These are phyloP conservation scores for Sebastolobus alascanus DNA, from an alignment of 2,797 vertebrate species.

Conservation along the genomic window DNA sequence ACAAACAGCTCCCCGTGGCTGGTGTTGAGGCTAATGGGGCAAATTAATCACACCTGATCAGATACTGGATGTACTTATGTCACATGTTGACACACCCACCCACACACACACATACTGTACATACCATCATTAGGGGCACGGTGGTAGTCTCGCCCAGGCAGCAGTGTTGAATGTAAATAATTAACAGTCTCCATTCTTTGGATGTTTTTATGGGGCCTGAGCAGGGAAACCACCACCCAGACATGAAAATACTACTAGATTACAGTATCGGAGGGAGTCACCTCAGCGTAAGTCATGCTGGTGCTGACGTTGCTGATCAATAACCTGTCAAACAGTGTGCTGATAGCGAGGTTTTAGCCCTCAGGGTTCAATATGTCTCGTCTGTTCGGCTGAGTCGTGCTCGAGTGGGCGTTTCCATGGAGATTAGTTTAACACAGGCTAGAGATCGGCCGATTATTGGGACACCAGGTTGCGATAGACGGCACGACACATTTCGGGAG, in stretches of 20 bases:
- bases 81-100: neutral
- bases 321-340: conserved; percentile 38
- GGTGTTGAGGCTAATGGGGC: conserved; percentile 10
- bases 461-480: neutral
- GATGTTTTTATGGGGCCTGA: conserved; percentile 9
- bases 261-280: conserved; percentile 18
- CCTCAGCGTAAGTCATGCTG: neutral
- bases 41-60: conserved; percentile 19
- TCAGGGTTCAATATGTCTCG: conserved; percentile 5
- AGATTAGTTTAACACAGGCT: conserved; percentile 25
- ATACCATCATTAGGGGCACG: neutral
- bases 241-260: conserved; percentile 32
- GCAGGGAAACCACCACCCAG: conserved; percentile 19
- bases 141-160: conserved; percentile 1
- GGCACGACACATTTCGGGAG: neutral
- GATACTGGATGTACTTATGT: neutral
- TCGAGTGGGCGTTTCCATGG: conserved; percentile 4
- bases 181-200: conserved; percentile 51
- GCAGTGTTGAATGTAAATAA: conserved; percentile 58
- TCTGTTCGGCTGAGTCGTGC: conserved; percentile 23
- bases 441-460: neutral
- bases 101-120: neutral
- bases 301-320: conserved; percentile 59
- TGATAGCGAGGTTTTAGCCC: conserved; percentile 33
- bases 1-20: neutral